These are phyloP conservation scores for Ochropleura leucogaster DNA, from an alignment of 2,888 invertebrate genomes.

Conservation along the genomic window DNA sequence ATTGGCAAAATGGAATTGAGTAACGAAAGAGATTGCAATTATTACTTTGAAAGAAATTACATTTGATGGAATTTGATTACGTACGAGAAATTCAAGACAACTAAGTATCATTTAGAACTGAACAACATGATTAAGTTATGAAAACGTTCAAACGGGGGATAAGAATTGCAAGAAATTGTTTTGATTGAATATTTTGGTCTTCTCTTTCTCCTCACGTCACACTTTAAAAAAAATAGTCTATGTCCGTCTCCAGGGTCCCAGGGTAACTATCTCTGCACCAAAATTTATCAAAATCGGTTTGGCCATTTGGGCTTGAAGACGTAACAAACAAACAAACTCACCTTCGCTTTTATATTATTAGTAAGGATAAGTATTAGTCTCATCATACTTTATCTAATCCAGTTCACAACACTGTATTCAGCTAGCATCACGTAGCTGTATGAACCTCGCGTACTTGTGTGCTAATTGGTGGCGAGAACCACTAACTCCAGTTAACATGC, in stretches of 20 bases:
- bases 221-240: no score
- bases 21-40: background rate
- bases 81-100: background rate
- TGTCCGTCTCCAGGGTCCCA: no score
- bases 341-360: no score
- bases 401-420: background rate
- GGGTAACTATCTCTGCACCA: no score
- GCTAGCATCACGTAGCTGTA: background rate
- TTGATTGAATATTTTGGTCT: background rate
- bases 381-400: background rate
- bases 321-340: no score
- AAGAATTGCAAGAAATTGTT: background rate
- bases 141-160: background rate
- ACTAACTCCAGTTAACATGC: constrained; percentile 22
- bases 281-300: no score
- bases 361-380: no score
- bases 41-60: background rate
- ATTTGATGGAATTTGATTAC: background rate
- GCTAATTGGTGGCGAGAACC: constrained; percentile 43
- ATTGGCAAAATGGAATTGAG: constrained; percentile 19
- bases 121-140: background rate
- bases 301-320: no score
- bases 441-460: constrained; percentile 15
- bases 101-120: background rate
- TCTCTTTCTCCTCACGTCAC: no score